Base-by-base conservation (phyloP, 23 tunicate genomes). In the Diplosoma virens region DNA sequence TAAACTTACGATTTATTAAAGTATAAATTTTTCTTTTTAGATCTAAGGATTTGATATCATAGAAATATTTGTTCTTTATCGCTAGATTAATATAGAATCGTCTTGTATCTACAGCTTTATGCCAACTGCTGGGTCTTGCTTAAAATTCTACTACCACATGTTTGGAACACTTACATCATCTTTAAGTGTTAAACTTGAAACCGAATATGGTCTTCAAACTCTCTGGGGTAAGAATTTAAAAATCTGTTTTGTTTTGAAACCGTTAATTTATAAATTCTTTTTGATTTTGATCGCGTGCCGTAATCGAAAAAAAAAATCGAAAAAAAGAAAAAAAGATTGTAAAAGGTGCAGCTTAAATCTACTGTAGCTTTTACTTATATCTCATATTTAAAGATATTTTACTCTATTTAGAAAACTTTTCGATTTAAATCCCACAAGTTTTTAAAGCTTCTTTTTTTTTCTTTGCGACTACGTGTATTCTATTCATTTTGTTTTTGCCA, bases 71-170 rank as follows among this genome's bases (percentile, higher is more conserved):
- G 50, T 41, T 41, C 50, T 7, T 41, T 41, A 9, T 41, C 14
- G 50, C 14, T 41, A 41, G 9, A 41, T 14, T 41, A 55, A 11
- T 11, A 55, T 4, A 4, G 20, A 55, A 4, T 20, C 63, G 6
- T 55, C 63, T 55, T 36, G 59, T 37, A 3, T 37, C 25, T 73
- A 3, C 61, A 90, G 97, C 33, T 74, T 82, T 48, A 37, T 5
- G 16, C 25, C 87, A 23, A 80, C 97, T 3, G 81, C 73, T 67
- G 97, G 97, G 1, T 37, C 80, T 22, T 92, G 97, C 76, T 33
- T 92, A 2, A 77, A 58, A 22, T 92, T 92, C 77, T 92, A 60
- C 54, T 92, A 92, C 36, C 97, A 92, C 80, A 92, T 92, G 92
- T 26, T 1, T 33, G 93, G 93, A 64, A 25, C 46, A 1, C 25